These are phyloP conservation scores for Papilio dardanus DNA, from an alignment of 1,140 invertebrate genomes.

Conservation along the genomic window DNA sequence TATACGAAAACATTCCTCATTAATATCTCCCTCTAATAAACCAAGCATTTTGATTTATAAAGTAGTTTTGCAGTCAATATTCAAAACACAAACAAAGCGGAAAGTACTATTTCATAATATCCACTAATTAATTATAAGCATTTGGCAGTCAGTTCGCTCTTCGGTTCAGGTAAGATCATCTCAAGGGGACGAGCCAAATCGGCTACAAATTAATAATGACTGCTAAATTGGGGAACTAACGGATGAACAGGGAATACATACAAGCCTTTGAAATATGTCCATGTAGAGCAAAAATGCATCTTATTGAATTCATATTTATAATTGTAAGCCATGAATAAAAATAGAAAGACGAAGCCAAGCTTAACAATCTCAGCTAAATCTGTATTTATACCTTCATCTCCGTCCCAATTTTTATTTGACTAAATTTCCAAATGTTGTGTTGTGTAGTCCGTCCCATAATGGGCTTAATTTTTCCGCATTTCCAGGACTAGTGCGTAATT, in stretches of 20 bases:
- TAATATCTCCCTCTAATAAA: neutral
- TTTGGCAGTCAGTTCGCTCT: neutral
- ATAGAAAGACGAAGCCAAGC: too few species aligned
- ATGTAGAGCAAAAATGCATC: neutral
- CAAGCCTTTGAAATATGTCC: neutral
- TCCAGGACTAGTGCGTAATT: too few species aligned
- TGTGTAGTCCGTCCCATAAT: too few species aligned
- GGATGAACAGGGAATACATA: neutral
- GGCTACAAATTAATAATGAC: constrained; percentile 13
- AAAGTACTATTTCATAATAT: neutral
- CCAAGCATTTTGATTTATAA: neutral
- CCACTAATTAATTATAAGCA: neutral
- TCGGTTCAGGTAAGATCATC: neutral
- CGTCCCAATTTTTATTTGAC: too few species aligned
- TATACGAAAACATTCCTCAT: neutral
- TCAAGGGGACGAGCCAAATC: constrained; percentile 7
- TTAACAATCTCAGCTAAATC: too few species aligned
- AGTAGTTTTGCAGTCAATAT: neutral
- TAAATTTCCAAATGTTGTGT: too few species aligned
- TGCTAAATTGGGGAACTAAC: neutral
- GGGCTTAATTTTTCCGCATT: too few species aligned
- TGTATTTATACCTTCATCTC: too few species aligned
- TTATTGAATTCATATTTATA: neutral
- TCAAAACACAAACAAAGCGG: neutral
- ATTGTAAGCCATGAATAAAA: too few species aligned